phyloP scores from a whole-genome alignment of 2,888 invertebrate species.

The Netelia inedita region DNA sequence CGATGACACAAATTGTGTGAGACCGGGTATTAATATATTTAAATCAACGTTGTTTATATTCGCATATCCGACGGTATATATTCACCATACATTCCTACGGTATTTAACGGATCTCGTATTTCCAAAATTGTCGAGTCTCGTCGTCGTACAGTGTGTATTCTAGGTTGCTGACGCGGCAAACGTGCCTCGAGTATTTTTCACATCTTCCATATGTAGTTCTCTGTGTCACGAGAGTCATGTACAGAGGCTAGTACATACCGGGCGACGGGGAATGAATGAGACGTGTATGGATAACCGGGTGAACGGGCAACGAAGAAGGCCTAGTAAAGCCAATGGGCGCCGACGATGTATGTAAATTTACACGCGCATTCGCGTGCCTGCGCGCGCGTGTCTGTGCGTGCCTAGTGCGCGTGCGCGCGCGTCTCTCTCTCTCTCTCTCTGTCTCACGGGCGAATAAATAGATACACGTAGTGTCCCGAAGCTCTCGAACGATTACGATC shows the following conservation, averaged over 20 bases:
- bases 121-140: neutral
- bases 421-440: neutral
- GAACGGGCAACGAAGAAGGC: neutral
- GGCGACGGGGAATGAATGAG: neutral
- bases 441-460: neutral
- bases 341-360: neutral
- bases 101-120: neutral
- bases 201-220: slow-evolving; percentile 20
- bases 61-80: neutral
- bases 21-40: neutral
- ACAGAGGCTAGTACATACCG: neutral
- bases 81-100: no score
- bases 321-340: neutral
- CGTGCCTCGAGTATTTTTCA: neutral
- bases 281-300: slow-evolving; percentile 4
- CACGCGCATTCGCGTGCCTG: neutral
- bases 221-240: slow-evolving; percentile 32
- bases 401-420: no score
- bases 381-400: no score
- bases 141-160: neutral
- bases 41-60: neutral
- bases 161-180: slow-evolving; percentile 21
- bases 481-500: slow-evolving; percentile 16
- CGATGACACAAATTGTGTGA: no score
- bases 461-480: neutral